A percentile compares a stretch with the other conserved stretches of the same genome.
Conservation (phyloP, 2,797 vertebrate genomes). For the Anguilla marmorata region DNA sequence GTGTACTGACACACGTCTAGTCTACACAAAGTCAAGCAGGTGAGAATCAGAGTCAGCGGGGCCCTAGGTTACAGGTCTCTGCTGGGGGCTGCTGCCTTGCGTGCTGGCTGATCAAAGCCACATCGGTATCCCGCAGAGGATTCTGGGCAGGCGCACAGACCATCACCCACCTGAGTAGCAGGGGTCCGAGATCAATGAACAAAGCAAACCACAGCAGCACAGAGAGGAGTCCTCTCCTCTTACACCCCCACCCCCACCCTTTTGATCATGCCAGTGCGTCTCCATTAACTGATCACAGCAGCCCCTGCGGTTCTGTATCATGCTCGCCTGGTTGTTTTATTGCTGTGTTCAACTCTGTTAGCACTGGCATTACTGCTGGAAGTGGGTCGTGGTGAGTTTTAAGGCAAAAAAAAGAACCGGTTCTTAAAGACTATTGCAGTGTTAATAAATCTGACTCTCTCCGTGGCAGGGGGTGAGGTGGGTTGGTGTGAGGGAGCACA, state of each 20-base stretch:
- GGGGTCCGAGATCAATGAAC: neutral
- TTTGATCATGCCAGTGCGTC: neutral
- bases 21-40: slow-evolving; percentile 10
- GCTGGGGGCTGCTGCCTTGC: neutral
- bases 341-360: neutral
- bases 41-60: neutral
- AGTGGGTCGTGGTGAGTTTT: neutral
- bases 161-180: neutral
- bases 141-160: neutral
- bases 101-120: slow-evolving; percentile 5
- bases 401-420: neutral
- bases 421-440: neutral
- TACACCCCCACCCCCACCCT: neutral
- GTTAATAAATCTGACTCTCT: neutral
- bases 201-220: slow-evolving; percentile 7
- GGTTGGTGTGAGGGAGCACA: neutral
- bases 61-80: neutral
- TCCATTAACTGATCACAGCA: neutral
- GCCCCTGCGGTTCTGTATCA: neutral
- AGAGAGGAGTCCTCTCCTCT: neutral
- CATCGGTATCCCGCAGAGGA: neutral
- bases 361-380: neutral
- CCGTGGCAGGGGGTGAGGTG: neutral
- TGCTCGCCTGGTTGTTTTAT: neutral
- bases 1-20: slow-evolving; percentile 40